Conservation (phyloP, 53 echinoderm and acorn worm species). For the Echinometra lucunter region DNA sequence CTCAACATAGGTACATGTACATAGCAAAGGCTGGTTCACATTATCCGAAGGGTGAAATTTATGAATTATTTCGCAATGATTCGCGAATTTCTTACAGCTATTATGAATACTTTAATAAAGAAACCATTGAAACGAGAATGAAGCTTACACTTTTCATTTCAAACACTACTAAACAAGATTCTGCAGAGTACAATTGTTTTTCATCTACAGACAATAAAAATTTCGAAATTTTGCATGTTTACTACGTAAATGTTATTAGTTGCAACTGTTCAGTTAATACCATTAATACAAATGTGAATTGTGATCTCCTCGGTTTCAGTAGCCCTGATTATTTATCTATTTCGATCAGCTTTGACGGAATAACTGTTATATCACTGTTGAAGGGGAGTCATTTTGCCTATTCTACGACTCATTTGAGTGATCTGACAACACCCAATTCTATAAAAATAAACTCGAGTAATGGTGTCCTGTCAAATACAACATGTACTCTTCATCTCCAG, state of each 20-base stretch:
- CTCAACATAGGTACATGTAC: neutral
- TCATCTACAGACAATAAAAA: neutral
- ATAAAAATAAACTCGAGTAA: neutral
- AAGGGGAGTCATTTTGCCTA: neutral
- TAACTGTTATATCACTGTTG: neutral
- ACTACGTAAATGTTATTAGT: neutral
- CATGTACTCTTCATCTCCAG: neutral
- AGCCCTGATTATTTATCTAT: neutral
- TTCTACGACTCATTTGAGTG: neutral
- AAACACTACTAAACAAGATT: neutral
- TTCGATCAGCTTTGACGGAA: neutral
- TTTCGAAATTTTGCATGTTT: neutral
- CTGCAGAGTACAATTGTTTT: neutral
- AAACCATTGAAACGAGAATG: too few relatives aligned
- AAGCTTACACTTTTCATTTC: neutral
- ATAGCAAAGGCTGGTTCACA: neutral
- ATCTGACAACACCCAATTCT: neutral
- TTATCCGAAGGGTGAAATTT: neutral
- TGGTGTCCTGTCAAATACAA: neutral
- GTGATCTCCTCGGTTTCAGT: neutral
- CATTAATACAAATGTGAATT: neutral
- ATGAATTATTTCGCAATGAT: neutral
- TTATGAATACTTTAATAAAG: neutral
- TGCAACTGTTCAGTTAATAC: neutral
- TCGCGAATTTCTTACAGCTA: neutral